Conservation (phyloP, 2,113 vertebrate species). For the Tapirus terrestris region DNA sequence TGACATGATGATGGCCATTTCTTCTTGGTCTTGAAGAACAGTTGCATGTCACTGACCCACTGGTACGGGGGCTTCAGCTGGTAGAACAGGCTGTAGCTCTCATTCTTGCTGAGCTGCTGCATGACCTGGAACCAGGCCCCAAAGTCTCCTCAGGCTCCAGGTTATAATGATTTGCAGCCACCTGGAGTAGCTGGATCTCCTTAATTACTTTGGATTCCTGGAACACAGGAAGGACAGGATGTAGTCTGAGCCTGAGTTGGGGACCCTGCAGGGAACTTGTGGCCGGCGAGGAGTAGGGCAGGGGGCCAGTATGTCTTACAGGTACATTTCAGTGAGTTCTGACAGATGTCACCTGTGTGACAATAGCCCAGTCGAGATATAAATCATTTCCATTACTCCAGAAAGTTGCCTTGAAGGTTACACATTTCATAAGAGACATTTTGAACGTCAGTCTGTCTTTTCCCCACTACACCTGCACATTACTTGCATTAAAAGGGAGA, state of each 20-base stretch:
- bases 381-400: not conserved
- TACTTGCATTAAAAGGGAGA: slow-evolving; percentile 7
- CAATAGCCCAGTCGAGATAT: not conserved
- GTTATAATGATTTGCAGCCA: not conserved
- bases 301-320: not conserved
- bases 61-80: not conserved
- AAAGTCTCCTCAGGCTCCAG: not conserved
- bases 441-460: not conserved
- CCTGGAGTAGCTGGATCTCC: not conserved
- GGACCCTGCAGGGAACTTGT: not conserved
- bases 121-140: not conserved
- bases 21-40: not conserved
- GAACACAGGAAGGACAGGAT: not conserved
- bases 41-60: not conserved
- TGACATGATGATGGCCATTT: not conserved
- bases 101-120: not conserved
- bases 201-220: not conserved
- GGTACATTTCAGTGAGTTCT: slow-evolving; percentile 10
- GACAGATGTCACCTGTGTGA: not conserved
- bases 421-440: not conserved
- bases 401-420: slow-evolving; percentile 1
- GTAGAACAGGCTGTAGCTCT: not conserved
- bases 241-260: not conserved
- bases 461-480: not conserved
- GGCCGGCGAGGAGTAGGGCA: not conserved